These are phyloP conservation scores for Liodrosophila aerea DNA, from an alignment of 2,888 invertebrate genomes.

Conservation along the genomic window DNA sequence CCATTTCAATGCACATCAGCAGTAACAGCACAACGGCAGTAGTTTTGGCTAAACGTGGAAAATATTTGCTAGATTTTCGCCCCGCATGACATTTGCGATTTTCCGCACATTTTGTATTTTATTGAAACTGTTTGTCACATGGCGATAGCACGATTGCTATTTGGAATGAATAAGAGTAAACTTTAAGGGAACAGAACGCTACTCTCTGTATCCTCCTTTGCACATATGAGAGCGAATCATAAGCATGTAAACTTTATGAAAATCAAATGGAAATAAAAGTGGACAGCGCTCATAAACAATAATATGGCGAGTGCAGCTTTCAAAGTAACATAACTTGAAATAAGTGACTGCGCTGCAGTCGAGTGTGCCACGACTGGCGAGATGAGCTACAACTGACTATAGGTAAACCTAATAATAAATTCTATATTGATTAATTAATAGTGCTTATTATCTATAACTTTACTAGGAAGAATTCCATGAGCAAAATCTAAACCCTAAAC, in stretches of 20 bases:
- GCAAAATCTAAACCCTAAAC: no score
- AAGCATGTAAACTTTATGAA: slow-evolving; percentile 75
- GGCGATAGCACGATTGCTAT: slow-evolving; percentile 4
- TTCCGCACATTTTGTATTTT: slow-evolving; percentile 80
- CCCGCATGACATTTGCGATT: slow-evolving; percentile 75
- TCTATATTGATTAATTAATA: no score
- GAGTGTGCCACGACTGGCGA: not conserved
- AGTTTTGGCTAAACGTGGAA: slow-evolving; percentile 54
- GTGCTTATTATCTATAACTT: no score
- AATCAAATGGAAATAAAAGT: slow-evolving; percentile 77
- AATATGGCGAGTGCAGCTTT: slow-evolving; percentile 61
- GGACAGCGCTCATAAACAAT: slow-evolving; percentile 70
- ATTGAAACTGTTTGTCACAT: slow-evolving; percentile 78
- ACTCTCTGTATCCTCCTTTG: slow-evolving; percentile 1
- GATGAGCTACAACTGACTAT: not conserved
- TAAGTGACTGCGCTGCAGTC: not conserved
- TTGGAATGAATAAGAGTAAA: not conserved
- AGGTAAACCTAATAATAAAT: no score
- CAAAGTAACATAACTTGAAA: slow-evolving; percentile 46
- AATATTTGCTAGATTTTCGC: slow-evolving; percentile 64
- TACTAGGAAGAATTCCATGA: no score
- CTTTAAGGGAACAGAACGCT: slow-evolving; percentile 32
- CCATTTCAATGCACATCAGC: slow-evolving; percentile 70
- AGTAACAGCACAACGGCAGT: slow-evolving; percentile 28
- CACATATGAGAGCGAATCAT: slow-evolving; percentile 41